A percentile compares a stretch with the other conserved stretches of the same genome.
phyloP scores from a whole-genome alignment of 2,113 vertebrate genomes.

The Chaetops frenatus region DNA sequence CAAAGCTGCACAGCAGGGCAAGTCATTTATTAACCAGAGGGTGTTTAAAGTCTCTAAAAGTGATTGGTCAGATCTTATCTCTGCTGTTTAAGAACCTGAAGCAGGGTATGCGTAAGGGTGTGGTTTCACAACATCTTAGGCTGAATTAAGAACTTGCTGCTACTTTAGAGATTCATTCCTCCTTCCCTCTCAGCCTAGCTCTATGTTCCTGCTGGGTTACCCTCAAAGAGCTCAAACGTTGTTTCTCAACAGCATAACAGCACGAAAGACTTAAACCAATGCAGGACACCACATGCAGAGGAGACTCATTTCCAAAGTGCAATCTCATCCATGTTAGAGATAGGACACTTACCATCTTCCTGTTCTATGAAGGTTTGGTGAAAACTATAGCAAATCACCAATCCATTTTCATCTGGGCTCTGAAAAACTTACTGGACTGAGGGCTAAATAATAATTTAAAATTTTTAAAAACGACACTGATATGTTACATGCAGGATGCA shows the following conservation, averaged over 20 bases:
- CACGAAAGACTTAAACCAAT: not conserved
- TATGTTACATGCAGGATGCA: not conserved
- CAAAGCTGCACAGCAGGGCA: not conserved
- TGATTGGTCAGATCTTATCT: not conserved
- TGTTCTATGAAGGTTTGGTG: not conserved
- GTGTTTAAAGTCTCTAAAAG: not conserved
- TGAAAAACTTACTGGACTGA: not conserved
- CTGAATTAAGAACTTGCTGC: not conserved
- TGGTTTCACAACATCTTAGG: not conserved
- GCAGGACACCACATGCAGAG: not conserved
- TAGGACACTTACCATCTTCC: not conserved
- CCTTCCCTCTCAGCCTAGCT: not conserved
- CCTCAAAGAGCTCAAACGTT: not conserved
- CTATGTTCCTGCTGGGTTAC: not conserved
- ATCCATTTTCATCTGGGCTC: not conserved
- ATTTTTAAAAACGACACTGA: rapidly evolving
- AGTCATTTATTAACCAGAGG: conserved; percentile 2
- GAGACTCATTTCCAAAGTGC: rapidly evolving
- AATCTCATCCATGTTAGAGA: not conserved
- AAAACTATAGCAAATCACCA: not conserved
- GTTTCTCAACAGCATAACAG: not conserved
- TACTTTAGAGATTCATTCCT: not conserved
- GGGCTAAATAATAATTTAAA: not conserved
- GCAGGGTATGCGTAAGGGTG: not conserved
- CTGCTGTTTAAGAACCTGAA: not conserved